Evolutionary conservation across 2,888 invertebrate genomes (phyloP), one percentile per base, ranked within the genome.

Genomic region (Deilephila elpenor): DNA sequence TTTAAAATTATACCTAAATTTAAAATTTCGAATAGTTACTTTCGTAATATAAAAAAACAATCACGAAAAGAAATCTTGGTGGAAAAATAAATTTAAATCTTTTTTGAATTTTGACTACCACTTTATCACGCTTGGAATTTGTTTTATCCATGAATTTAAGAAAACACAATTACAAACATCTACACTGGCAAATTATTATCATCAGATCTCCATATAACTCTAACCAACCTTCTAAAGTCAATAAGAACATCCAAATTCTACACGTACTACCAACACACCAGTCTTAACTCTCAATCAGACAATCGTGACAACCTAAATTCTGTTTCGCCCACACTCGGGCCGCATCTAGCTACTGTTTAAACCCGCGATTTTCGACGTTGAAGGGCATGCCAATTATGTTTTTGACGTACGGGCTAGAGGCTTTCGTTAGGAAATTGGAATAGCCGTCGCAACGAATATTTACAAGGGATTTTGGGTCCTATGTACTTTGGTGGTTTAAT

Each of bases 331-430:
- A n/a, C 70, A 53, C 53, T 29, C 32, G 11, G 1, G 77, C 56
- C 82, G 73, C 75, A 79, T 89, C 86, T 75, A 86, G 84, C 29
- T 29, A 20, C 2, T 4, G 62, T n/a, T 6, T 72, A 80, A 17
- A 71, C 80, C 85, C 32, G 0, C 70, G 80, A 70, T 74, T 75
- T 76, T 77, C 75, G 77, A 73, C 79, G 76, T 78, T 78, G 85
- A 87, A 89, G 90, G 90, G 91, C 87, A 88, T 83, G 88, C 89
- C 91, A 93, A 93, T 93, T 93, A 93, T 91, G 91, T 91, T 91
- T 90, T 89, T 91, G 91, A 91, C 91, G 89, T 85, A 78, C 80
- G 77, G 74, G 79, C 74, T 74, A 76, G 75, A 80, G 81, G 84
- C 84, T 85, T 85, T 85, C 84, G 85, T 81, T 81, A 83, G 85